A percentile compares a stretch with the other conserved stretches of the same genome.
Evolutionary conservation across 2,797 vertebrate species (phyloP).

Genomic region (Myotis vivesi): DNA sequence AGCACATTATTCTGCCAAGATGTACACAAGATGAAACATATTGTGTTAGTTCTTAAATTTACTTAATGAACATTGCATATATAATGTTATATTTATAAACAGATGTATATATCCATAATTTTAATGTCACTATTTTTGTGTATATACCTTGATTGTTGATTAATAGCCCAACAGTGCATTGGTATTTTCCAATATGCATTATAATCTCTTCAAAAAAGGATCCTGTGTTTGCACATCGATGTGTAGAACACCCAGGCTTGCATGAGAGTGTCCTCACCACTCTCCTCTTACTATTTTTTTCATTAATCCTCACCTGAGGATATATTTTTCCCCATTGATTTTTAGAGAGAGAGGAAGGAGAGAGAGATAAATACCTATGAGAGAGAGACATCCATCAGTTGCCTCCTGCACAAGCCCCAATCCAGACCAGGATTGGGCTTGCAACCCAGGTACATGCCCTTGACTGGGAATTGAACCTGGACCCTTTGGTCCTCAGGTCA

Average conservation of each 20-base stretch:
- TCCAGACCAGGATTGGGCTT: no score
- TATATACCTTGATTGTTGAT: not conserved
- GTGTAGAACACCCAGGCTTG: not conserved
- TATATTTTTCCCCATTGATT: no score
- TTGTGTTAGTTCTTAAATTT: not conserved
- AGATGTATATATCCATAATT: not conserved
- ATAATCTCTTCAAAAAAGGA: not conserved
- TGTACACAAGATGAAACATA: not conserved
- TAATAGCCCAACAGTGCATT: not conserved
- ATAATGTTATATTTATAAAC: not conserved
- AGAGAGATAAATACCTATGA: no score
- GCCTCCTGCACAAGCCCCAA: no score
- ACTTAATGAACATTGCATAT: not conserved
- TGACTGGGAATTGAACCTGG: no score
- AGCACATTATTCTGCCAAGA: not conserved
- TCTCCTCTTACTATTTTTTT: no score
- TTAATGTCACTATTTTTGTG: not conserved
- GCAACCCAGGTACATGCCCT: no score
- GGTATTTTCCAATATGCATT: not conserved
- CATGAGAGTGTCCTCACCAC: not conserved
- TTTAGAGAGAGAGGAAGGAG: no score
- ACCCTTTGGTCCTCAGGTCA: no score
- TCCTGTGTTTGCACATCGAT: rapidly evolving
- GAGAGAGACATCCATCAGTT: no score
- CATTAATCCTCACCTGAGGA: no score